These are phyloP conservation scores for Sitta europaea DNA, from an alignment of 2,113 vertebrate genomes.

Conservation along the genomic window DNA sequence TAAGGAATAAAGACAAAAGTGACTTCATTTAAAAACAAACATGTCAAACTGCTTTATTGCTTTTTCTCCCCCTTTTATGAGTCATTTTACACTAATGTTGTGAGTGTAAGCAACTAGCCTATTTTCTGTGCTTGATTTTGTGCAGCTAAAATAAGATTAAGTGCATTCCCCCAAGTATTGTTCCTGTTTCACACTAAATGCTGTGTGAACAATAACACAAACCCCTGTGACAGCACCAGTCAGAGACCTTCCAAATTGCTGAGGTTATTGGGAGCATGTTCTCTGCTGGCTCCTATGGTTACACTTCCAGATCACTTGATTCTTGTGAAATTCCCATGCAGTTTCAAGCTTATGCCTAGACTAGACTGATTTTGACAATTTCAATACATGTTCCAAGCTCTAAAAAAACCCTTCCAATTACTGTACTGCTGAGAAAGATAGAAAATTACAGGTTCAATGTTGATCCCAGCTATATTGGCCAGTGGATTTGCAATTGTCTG, in stretches of 20 bases:
- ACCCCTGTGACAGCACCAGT: background rate
- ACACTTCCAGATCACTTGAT: background rate
- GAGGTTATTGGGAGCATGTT: background rate
- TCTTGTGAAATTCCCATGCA: background rate
- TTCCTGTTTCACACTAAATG: background rate
- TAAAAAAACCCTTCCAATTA: accelerated
- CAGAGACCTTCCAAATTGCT: background rate
- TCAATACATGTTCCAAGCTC: background rate
- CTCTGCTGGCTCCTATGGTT: background rate
- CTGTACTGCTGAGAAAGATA: background rate
- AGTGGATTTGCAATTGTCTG: background rate
- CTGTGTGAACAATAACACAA: background rate
- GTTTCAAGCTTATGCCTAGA: background rate
- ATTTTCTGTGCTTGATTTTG: background rate
- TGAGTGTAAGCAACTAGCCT: background rate
- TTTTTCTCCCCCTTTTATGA: background rate
- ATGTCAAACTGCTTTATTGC: background rate
- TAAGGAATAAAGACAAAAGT: background rate
- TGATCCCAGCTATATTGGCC: background rate
- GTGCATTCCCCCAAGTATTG: background rate
- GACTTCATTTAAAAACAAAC: background rate
- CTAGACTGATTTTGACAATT: background rate
- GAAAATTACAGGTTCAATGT: background rate
- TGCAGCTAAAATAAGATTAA: background rate
- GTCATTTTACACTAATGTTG: background rate